phyloP scores from a whole-genome alignment of 2,797 vertebrate genomes.

The Salarias fasciatus region DNA sequence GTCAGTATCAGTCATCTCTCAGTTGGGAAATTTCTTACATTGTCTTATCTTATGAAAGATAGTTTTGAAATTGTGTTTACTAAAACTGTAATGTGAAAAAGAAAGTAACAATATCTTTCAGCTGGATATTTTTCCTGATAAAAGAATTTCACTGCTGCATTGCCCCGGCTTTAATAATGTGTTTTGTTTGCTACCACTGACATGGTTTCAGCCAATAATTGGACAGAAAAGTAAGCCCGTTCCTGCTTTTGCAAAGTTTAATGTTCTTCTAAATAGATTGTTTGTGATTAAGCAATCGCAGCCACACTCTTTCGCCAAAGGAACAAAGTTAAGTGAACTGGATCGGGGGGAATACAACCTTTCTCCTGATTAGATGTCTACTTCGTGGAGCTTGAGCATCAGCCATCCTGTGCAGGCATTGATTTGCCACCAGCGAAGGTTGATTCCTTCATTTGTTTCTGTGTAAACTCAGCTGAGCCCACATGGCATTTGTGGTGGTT shows the following conservation, averaged over 20 bases:
- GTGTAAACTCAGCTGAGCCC: conserved; percentile 71
- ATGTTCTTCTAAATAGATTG: conserved; percentile 21
- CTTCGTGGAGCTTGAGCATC: conserved; percentile 26
- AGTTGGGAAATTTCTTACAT: no score
- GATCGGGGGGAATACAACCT: conserved; percentile 30
- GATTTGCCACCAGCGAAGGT: conserved; percentile 54
- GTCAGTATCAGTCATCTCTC: no score
- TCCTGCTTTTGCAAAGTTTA: conserved; percentile 7
- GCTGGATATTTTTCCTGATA: neutral
- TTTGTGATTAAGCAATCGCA: conserved; percentile 9
- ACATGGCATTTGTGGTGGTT: conserved; percentile 63
- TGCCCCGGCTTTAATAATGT: neutral
- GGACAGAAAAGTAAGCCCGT: neutral
- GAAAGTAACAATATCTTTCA: neutral
- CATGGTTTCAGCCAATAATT: neutral
- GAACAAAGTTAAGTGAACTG: conserved; percentile 15
- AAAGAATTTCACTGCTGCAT: neutral
- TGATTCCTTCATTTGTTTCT: conserved; percentile 72
- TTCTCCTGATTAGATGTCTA: conserved; percentile 42
- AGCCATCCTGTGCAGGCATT: conserved; percentile 35
- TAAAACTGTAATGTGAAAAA: no score
- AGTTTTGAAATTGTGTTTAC: no score
- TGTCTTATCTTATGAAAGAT: no score
- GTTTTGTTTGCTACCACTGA: neutral
- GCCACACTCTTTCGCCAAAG: neutral